A percentile compares a stretch with the other conserved stretches of the same genome.
These are phyloP conservation scores for Megaptera novaeangliae DNA, from an alignment of 2,113 vertebrate species.

Conservation along the genomic window DNA sequence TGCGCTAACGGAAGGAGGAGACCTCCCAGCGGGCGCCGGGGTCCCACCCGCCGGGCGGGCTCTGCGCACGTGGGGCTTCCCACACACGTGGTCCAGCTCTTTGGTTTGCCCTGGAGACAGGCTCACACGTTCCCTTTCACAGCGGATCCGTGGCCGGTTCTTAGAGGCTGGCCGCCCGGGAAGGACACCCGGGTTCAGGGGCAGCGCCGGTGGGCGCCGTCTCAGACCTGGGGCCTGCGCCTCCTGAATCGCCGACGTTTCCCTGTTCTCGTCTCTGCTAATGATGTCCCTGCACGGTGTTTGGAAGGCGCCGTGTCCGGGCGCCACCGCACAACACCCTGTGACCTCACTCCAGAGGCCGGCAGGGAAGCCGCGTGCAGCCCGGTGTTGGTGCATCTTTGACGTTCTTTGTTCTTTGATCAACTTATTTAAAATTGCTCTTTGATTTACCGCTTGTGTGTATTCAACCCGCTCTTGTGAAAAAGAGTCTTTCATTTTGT, in stretches of 20 bases:
- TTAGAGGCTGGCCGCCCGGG: background rate
- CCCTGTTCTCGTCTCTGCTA: background rate
- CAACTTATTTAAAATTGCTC: slow-evolving; percentile 2
- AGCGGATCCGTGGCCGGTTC: fast-evolving
- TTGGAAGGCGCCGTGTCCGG: background rate
- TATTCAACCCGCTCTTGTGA: slow-evolving; percentile 6
- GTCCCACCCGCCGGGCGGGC: fast-evolving
- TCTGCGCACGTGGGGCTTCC: background rate
- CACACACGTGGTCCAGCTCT: background rate
- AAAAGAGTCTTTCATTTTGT: background rate
- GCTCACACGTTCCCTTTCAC: background rate
- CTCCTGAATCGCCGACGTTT: background rate
- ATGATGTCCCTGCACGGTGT: too few relatives aligned
- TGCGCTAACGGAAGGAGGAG: background rate
- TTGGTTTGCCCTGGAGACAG: background rate
- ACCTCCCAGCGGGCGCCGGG: too few relatives aligned
- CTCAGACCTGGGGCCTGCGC: background rate
- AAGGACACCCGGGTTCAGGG: background rate
- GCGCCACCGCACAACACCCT: fast-evolving
- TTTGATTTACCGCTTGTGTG: slow-evolving; percentile 32
- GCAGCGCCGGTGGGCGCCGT: fast-evolving
- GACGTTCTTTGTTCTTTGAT: background rate
- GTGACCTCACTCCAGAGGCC: background rate
- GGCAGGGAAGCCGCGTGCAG: background rate
- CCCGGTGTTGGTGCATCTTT: background rate